Conservation (phyloP, 2,113 vertebrate genomes). For the Pogona vitticeps region DNA sequence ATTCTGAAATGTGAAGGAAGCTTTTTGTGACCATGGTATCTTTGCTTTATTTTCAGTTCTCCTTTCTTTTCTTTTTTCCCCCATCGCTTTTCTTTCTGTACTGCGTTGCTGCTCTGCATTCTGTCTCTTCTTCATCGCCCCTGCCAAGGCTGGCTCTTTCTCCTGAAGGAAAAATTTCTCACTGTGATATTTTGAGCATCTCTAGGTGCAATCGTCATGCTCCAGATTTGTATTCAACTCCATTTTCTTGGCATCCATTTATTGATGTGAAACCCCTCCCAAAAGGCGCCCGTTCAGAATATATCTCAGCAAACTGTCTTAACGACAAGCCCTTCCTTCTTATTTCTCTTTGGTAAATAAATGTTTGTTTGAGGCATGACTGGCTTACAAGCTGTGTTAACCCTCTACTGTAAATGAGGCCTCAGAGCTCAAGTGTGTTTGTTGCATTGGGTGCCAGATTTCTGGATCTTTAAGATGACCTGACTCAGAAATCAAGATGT, state of each 20-base stretch:
- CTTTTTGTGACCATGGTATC: conserved; percentile 41
- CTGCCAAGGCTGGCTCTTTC: conserved; percentile 28
- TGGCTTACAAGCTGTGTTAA: neutral
- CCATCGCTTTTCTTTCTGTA: conserved; percentile 21
- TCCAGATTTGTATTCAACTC: conserved; percentile 22
- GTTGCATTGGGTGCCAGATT: neutral
- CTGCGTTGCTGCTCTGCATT: conserved; percentile 34
- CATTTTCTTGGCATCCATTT: neutral
- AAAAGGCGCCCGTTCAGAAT: neutral
- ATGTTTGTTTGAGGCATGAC: conserved; percentile 11
- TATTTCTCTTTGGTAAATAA: conserved; percentile 2
- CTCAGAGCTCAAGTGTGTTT: neutral
- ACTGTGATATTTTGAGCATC: conserved; percentile 16
- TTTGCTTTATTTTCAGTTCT: conserved; percentile 62
- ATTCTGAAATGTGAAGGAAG: conserved; percentile 47
- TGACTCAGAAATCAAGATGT: neutral
- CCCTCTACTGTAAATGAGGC: neutral
- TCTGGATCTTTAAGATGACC: neutral
- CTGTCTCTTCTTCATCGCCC: conserved; percentile 32
- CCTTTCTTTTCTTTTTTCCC: neutral
- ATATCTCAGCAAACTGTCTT: neutral
- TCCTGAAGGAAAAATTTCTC: conserved; percentile 1
- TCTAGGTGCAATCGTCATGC: conserved; percentile 5
- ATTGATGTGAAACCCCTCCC: conserved; percentile 16
- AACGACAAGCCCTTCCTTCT: neutral